phyloP scores from a whole-genome alignment of 2,113 vertebrate genomes.

The Oxyruncus cristatus region DNA sequence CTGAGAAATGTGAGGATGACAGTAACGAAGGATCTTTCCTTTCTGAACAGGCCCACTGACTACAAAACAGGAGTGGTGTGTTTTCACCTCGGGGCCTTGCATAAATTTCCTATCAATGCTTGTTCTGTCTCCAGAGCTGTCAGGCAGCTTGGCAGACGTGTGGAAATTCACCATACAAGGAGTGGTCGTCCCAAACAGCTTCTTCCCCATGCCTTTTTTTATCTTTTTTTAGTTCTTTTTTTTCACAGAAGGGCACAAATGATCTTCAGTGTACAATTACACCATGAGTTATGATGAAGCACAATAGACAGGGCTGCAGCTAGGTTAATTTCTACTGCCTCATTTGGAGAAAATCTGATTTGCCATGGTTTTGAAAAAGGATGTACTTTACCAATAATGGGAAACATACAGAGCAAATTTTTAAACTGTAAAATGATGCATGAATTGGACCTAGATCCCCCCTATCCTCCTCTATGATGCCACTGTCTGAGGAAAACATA shows the following conservation, averaged over 20 bases:
- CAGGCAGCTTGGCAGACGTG: not conserved
- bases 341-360: not conserved
- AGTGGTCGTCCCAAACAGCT: not conserved
- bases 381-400: not conserved
- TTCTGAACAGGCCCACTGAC: not conserved
- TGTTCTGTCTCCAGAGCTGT: not conserved
- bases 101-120: not conserved
- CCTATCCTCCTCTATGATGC: not conserved
- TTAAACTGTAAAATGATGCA: not conserved
- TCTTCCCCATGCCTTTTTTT: not conserved
- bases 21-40: not conserved
- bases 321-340: not conserved
- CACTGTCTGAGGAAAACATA: not conserved
- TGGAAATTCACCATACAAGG: not conserved
- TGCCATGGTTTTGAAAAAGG: not conserved
- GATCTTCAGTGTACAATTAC: not conserved
- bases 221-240: not conserved
- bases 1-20: not conserved
- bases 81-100: not conserved
- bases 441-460: not conserved
- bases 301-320: not conserved
- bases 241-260: not conserved
- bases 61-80: rapidly evolving
- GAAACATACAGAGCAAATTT: not conserved
- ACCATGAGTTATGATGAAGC: not conserved